Conservation (phyloP, 53 echinoderm and acorn worm genomes). For the Glandiceps talaboti region DNA sequence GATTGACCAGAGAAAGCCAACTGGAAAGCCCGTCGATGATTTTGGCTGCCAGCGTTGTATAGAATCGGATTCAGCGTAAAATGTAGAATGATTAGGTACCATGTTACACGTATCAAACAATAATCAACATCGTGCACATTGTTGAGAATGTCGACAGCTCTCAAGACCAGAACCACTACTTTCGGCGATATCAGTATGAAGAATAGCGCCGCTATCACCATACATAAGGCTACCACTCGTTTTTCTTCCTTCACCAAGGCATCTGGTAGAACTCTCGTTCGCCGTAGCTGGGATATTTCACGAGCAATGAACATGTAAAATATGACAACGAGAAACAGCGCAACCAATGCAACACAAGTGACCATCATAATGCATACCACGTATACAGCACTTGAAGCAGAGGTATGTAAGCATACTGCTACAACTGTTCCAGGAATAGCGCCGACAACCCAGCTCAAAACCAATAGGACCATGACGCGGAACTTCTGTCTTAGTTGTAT, state of each 20-base stretch:
- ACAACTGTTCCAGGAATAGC: background rate
- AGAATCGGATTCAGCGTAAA: background rate
- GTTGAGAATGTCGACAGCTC: background rate
- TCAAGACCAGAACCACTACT: background rate
- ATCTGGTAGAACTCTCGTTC: background rate
- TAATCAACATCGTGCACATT: no score
- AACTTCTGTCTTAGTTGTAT: background rate
- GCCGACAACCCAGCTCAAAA: background rate
- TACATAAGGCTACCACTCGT: background rate
- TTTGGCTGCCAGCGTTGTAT: background rate
- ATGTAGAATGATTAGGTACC: background rate
- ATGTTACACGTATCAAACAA: no score
- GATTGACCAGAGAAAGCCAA: background rate
- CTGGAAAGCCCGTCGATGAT: background rate
- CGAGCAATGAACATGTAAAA: background rate
- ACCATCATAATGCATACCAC: background rate
- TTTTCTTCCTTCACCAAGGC: background rate
- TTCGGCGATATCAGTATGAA: background rate
- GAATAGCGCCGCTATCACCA: background rate
- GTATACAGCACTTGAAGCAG: background rate
- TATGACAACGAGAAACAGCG: background rate
- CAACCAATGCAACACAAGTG: background rate
- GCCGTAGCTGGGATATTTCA: background rate
- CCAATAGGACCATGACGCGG: background rate
- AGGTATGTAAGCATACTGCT: background rate